These are phyloP conservation scores for Cynaeus angustus DNA, from an alignment of 2,888 invertebrate species.

Conservation along the genomic window DNA sequence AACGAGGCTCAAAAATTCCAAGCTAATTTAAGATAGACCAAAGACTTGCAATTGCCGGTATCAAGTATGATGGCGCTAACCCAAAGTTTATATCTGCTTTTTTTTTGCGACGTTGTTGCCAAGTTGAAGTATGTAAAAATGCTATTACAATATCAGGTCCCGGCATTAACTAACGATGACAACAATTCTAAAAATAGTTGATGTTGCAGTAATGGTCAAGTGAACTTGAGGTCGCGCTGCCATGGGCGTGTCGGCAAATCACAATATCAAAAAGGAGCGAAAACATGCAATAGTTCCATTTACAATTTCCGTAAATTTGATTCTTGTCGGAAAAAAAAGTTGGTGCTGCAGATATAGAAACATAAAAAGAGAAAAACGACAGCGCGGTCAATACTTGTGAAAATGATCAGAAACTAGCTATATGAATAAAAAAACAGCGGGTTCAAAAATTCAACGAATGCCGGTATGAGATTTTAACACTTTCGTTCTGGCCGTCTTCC, in stretches of 20 bases:
- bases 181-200: constrained; percentile 65
- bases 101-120: constrained; percentile 29
- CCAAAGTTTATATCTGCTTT: constrained; percentile 21
- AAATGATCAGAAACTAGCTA: too few species aligned
- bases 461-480: too few species aligned
- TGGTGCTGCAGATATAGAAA: too few species aligned
- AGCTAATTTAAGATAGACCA: constrained; percentile 8
- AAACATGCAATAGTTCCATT: constrained; percentile 31
- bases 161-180: constrained; percentile 63
- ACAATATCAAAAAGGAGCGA: constrained; percentile 25
- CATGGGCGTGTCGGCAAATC: constrained; percentile 52
- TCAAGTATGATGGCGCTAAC: constrained; percentile 22
- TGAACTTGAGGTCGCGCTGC: constrained; percentile 56
- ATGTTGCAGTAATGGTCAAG: constrained; percentile 59
- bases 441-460: too few species aligned
- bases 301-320: not conserved
- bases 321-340: too few species aligned
- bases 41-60: constrained; percentile 2
- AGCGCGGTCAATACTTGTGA: too few species aligned
- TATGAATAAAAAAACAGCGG: too few species aligned
- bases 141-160: constrained; percentile 28
- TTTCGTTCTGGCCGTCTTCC: not conserved
- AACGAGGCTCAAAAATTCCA: not conserved
- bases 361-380: too few species aligned
- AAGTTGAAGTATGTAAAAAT: constrained; percentile 22